Conservation (phyloP, 2,797 vertebrate genomes). For the Malurus leucopterus region DNA sequence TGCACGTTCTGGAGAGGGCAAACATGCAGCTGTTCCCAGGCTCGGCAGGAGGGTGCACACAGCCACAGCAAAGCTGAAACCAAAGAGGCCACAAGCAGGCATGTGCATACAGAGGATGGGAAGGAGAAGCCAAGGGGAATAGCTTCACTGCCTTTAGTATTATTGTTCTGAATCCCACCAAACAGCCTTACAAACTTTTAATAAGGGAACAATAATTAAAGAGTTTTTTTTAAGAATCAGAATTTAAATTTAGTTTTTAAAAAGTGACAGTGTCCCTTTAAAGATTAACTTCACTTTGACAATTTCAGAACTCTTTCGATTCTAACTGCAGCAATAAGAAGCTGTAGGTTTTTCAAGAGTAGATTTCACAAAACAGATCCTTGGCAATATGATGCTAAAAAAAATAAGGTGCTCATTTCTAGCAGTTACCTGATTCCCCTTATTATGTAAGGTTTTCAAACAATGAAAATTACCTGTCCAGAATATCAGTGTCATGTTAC, state of each 20-base stretch:
- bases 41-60: background rate
- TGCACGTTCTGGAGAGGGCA: constrained; percentile 10
- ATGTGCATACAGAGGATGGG: background rate
- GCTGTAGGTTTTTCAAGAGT: background rate
- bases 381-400: constrained; percentile 49
- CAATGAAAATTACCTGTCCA: constrained; percentile 69
- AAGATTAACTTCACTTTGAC: background rate
- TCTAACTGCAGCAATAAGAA: background rate
- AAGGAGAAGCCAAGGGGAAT: background rate
- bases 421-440: constrained; percentile 60
- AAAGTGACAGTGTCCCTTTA: constrained; percentile 49
- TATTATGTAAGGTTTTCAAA: constrained; percentile 60
- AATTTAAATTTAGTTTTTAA: background rate
- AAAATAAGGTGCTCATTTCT: constrained; percentile 59
- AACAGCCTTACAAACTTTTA: background rate
- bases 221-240: background rate
- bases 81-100: constrained; percentile 30
- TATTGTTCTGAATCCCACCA: background rate
- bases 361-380: constrained; percentile 20
- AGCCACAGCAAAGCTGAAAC: constrained; percentile 45
- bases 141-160: background rate
- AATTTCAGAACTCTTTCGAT: background rate
- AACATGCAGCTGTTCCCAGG: constrained; percentile 37
- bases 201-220: background rate
- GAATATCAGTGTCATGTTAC: constrained; percentile 73